A percentile compares a stretch with the other conserved stretches of the same genome.
Conservation (phyloP, 2,113 vertebrate species). For the Azemiops feae region DNA sequence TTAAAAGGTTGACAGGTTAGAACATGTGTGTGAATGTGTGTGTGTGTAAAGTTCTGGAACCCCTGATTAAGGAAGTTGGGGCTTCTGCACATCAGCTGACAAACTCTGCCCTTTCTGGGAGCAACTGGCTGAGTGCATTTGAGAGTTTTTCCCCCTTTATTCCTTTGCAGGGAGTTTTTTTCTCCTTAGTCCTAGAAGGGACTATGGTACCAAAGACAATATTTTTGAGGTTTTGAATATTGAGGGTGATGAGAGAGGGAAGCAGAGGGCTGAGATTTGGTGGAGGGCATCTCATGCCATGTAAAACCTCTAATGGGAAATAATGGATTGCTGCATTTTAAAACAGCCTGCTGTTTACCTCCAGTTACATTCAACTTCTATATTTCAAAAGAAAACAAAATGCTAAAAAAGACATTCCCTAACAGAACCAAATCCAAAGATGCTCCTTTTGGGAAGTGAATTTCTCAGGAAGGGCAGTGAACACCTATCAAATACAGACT, state of each 20-base stretch:
- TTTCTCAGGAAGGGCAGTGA: neutral
- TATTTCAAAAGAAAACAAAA: neutral
- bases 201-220: neutral
- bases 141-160: neutral
- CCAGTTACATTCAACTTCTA: neutral
- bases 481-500: neutral
- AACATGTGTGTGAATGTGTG: too few relatives aligned
- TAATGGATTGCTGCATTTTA: neutral
- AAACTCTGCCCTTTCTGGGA: neutral
- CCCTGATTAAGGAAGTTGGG: neutral
- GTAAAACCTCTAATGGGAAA: neutral
- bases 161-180: neutral
- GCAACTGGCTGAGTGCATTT: neutral
- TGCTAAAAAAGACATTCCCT: neutral
- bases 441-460: neutral
- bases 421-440: neutral
- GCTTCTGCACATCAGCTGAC: too few relatives aligned
- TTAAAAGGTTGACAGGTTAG: neutral
- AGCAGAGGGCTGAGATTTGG: neutral
- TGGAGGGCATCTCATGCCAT: neutral
- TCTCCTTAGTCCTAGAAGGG: neutral
- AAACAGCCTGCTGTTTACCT: neutral
- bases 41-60: neutral
- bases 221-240: neutral
- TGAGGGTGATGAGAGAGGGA: neutral